Base-by-base conservation (phyloP, 2,113 vertebrate genomes). In the Spizaetus ornatus region DNA sequence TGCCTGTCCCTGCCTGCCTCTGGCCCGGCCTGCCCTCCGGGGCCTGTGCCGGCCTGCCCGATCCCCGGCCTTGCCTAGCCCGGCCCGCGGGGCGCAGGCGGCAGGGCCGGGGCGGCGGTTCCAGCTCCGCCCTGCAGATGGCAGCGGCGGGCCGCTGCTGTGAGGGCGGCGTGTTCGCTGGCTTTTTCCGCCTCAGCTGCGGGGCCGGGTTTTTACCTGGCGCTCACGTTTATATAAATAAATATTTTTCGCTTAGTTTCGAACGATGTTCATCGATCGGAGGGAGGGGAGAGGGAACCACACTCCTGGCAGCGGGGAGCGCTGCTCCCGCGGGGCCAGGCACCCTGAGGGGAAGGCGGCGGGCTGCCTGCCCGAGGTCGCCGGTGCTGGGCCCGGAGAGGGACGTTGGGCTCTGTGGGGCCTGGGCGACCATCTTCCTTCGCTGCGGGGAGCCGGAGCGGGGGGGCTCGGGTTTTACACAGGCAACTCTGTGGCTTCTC, bases 171-270 rank as follows among this genome's bases (percentile, higher is more conserved):
- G 8, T 17, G 32, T 6, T 2, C 40, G 7, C 1, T 32, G 8
- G n/a, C 18, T 3, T 15, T 23, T 42, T 13, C 13, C 25, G 21
- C 18, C 43, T 59, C 29, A 3, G 74, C 31, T 29, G 8, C 55
- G 5, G 15, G 2, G 36, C 12, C 36, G 3, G 26, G 1, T 15
- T 86, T 86, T 18, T 48, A 88, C 29, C 58, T 25, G 67, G 53
- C 45, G 31, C 48, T 67, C 50, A 0, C 16, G 5, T n/a, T 63
- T 11, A 3, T 1, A 26, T 0, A 47, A 74, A 71, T 65, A 23
- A 23, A 43, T n/a, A 4, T 31, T 72, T 77, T 77, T 66, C 17
- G 3, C 47, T 53, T 31, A 6, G 62, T 92, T 78, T 47, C 21
- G 14, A 36, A 3, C 2, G 31, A 17, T 80, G 71, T 88, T 11